Base-by-base conservation (phyloP, 2,888 invertebrate species). In the Ctena decussata region DNA sequence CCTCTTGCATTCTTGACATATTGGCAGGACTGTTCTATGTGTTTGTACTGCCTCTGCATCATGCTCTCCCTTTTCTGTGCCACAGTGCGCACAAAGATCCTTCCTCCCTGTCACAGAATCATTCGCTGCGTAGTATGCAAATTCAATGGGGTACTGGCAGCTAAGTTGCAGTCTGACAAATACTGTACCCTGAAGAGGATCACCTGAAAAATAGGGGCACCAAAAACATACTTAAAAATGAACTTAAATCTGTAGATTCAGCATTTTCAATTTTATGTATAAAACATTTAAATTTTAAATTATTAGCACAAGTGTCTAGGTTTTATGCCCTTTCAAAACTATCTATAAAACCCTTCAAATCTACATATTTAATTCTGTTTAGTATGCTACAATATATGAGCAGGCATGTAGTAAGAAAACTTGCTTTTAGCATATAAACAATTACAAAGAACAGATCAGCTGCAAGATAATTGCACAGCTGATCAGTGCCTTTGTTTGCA, bases 41-140 rank as follows among this genome's bases (percentile, higher is more conserved):
- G 5, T 49, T 21, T 30, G 6, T 35, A 49, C 27, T 18, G 53
- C 71, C 32, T 78, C 78, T 15, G 71, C 73, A 73, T 79, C 79
- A 39, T 37, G 49, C 46, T 74, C 74, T 74, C 74, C 72, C 39
- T 69, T 74, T 74, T 44, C 37, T 65, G 35, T 70, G 35, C 74
- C 80, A 44, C 76, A 76, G 76, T 81, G 73, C 60, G 74, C 24
- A 72, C 81, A 81, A 27, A 81, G 18, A 39, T 76, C 76, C 57
- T 81, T 75, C 24, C 32, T 65, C 32, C 75, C 81, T 37, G 53
- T 53, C 39, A 74, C 73, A 21, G 53, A 53, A 80, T 71, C 35
- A 32, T 49, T 49, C 32, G 80, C 73, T n/a, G 80, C 44, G 46
- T 80, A 80, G 49, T 74, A 80, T 5, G 80, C 30, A 44, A 65